Percentiles rank a stretch among this genome's conserved stretches.
Evolutionary conservation across 2,888 invertebrate species (phyloP).

Genomic region (Caradrina kadenii): DNA sequence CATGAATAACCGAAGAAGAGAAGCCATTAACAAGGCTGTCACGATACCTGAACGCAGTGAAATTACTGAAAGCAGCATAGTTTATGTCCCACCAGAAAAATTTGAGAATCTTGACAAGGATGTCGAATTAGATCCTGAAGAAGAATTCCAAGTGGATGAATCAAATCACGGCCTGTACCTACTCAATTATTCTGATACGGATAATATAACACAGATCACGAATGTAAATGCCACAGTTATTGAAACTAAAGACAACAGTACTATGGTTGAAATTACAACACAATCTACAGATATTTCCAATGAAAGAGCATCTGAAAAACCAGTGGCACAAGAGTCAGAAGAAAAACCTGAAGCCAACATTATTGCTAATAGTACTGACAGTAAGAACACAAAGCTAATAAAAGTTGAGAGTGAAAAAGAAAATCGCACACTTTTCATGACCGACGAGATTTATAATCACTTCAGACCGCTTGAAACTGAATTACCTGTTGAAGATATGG

Average conservation of each 20-base stretch:
- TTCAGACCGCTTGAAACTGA: conserved; percentile 92
- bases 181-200: conserved; percentile 87
- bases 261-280: conserved; percentile 70
- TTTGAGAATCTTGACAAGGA: conserved; percentile 86
- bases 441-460: conserved; percentile 92
- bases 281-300: conserved; percentile 57
- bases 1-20: conserved; percentile 83
- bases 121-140: conserved; percentile 87
- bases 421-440: conserved; percentile 90
- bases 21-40: conserved; percentile 73
- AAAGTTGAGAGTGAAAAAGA: conserved; percentile 83
- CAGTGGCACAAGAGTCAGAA: conserved; percentile 70
- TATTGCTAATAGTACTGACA: conserved; percentile 82
- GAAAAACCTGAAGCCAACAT: conserved; percentile 78
- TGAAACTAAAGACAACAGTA: conserved; percentile 71
- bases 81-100: conserved; percentile 87
- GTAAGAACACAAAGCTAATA: conserved; percentile 73
- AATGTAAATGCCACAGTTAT: conserved; percentile 72
- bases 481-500: conserved; percentile 92
- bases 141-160: conserved; percentile 90
- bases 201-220: conserved; percentile 80
- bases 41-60: conserved; percentile 71
- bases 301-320: conserved; percentile 66
- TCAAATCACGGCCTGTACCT: conserved; percentile 89
- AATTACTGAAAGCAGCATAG: conserved; percentile 79